Percentiles rank a stretch among this genome's conserved stretches.
Conservation (phyloP, 2,113 vertebrate genomes). For the Myodes glareolus region DNA sequence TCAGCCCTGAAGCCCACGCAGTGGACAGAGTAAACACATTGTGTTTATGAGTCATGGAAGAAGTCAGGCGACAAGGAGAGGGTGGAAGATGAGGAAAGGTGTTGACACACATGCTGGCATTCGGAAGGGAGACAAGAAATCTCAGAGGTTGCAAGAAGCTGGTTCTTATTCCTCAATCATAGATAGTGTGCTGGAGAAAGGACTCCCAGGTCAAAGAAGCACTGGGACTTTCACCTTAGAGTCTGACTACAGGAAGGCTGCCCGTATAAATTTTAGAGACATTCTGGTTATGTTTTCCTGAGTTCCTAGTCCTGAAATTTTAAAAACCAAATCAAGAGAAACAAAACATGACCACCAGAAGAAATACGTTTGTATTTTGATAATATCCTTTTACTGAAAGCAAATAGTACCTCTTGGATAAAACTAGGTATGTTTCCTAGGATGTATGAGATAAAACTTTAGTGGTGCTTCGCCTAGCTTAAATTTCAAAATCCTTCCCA, state of each 20-base stretch:
- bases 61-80: neutral
- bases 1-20: fast-evolving
- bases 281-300: neutral
- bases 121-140: neutral
- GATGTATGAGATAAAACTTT: neutral
- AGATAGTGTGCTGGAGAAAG: neutral
- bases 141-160: neutral
- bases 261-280: neutral
- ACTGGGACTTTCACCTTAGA: neutral
- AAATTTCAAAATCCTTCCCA: neutral
- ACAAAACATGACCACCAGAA: neutral
- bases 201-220: neutral
- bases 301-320: neutral
- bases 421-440: constrained; percentile 35
- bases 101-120: neutral
- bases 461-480: neutral
- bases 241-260: neutral
- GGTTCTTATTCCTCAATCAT: neutral
- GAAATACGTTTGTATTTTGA: neutral
- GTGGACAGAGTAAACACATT: neutral
- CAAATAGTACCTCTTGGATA: neutral
- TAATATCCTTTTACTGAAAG: constrained; percentile 20
- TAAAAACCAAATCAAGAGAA: constrained; percentile 28
- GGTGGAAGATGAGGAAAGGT: neutral
- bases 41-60: neutral